Percentiles rank a stretch among this genome's conserved stretches.
Evolutionary conservation across 2,888 invertebrate genomes (phyloP).

Genomic region (Antheraea yamamai): DNA sequence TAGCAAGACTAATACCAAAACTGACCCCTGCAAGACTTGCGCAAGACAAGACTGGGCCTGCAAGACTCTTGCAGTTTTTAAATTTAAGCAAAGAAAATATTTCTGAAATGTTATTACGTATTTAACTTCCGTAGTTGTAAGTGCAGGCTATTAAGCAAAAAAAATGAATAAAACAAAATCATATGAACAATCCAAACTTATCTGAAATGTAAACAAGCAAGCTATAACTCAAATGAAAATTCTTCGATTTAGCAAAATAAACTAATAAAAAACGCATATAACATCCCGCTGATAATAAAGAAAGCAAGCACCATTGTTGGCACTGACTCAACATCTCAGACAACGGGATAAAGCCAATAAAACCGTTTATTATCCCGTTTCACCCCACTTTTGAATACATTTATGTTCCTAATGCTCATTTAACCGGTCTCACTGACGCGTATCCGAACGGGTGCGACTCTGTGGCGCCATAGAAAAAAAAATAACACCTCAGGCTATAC

Average conservation of each 20-base stretch:
- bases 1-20: too few relatives aligned
- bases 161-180: neutral
- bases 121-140: neutral
- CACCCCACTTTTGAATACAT: conserved; percentile 65
- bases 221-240: conserved; percentile 3
- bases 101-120: neutral
- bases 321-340: conserved; percentile 42
- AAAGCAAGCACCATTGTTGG: conserved; percentile 51
- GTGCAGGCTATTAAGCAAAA: neutral
- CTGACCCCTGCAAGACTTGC: too few relatives aligned
- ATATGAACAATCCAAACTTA: neutral
- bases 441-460: conserved; percentile 56
- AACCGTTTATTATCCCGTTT: conserved; percentile 65
- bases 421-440: conserved; percentile 45
- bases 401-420: conserved; percentile 60
- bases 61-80: too few relatives aligned
- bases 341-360: conserved; percentile 65
- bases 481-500: conserved; percentile 61
- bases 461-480: conserved; percentile 57
- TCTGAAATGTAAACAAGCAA: neutral
- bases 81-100: neutral
- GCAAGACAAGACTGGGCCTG: too few relatives aligned
- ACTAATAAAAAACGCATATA: conserved; percentile 49
- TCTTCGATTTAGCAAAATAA: neutral
- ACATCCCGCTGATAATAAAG: conserved; percentile 43